Conservation (phyloP, 2,797 vertebrate species). For the Rhinichthys osculus region DNA sequence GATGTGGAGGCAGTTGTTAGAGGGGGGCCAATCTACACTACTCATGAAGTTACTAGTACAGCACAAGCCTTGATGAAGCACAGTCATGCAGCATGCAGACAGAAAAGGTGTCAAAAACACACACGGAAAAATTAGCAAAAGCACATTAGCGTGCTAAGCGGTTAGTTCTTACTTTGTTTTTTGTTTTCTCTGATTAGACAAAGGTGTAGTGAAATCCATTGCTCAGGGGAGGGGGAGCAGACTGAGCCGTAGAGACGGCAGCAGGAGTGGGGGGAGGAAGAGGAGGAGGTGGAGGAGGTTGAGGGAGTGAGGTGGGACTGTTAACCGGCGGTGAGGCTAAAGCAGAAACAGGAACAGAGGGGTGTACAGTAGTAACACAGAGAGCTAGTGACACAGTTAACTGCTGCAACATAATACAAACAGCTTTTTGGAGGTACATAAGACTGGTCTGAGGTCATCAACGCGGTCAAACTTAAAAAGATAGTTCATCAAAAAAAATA, state of each 20-base stretch:
- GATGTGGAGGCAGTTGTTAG: constrained; percentile 75
- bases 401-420: constrained; percentile 12
- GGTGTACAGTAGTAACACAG: constrained; percentile 62
- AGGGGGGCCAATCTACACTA: neutral
- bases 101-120: constrained; percentile 42
- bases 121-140: constrained; percentile 65
- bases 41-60: constrained; percentile 49
- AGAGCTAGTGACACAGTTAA: constrained; percentile 32
- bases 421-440: neutral
- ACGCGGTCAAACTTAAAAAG: neutral
- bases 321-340: constrained; percentile 88
- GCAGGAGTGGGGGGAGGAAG: constrained; percentile 80
- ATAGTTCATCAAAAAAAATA: neutral
- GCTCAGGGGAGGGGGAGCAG: constrained; percentile 88
- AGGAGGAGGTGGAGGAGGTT: constrained; percentile 80
- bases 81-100: constrained; percentile 59
- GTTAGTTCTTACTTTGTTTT: constrained; percentile 89
- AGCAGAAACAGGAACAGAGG: constrained; percentile 78
- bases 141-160: constrained; percentile 62
- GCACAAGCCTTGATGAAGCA: constrained; percentile 31
- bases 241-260: constrained; percentile 75
- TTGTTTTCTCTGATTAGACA: constrained; percentile 84
- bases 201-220: constrained; percentile 99
- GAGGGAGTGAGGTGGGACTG: constrained; percentile 80
- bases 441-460: neutral